Evolutionary conservation across 2,888 invertebrate species (phyloP).

Genomic region (Cenopis cana): DNA sequence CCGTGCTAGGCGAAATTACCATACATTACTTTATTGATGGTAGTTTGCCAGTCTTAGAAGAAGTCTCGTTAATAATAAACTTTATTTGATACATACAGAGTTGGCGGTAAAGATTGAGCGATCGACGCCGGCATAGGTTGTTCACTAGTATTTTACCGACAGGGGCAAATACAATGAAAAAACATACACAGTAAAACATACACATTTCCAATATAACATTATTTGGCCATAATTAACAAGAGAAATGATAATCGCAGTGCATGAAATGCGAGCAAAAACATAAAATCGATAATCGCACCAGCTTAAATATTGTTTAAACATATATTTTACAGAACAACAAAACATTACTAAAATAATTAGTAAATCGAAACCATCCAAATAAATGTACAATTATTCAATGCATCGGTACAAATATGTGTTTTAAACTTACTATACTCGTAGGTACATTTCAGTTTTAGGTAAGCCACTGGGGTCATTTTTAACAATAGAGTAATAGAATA

Average conservation of each 20-base stretch:
- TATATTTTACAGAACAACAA: slow-evolving; percentile 1
- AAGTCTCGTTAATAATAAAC: neutral
- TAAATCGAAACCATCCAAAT: neutral
- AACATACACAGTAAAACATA: neutral
- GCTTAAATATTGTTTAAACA: slow-evolving; percentile 9
- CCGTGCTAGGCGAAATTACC: neutral
- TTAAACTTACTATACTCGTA: neutral
- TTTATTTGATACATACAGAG: neutral
- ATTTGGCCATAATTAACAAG: slow-evolving; percentile 23
- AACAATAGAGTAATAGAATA: neutral
- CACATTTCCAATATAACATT: neutral
- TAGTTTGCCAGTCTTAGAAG: slow-evolving; percentile 2
- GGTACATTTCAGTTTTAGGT: neutral
- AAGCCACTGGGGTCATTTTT: neutral
- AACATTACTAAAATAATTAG: slow-evolving; percentile 6
- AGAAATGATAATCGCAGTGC: slow-evolving; percentile 34
- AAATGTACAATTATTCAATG: neutral
- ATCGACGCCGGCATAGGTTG: slow-evolving; percentile 36
- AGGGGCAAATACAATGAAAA: neutral
- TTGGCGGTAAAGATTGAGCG: slow-evolving; percentile 41
- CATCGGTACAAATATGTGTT: neutral
- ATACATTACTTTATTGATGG: neutral
- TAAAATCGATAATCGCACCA: slow-evolving; percentile 25
- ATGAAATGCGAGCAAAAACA: slow-evolving; percentile 21
- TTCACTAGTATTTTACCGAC: slow-evolving; percentile 27